Evolutionary conservation across 92 coral and sea anemone species (phyloP), one percentile per base, ranked within the genome.

Genomic region (Umimayanthus kanabou): DNA sequence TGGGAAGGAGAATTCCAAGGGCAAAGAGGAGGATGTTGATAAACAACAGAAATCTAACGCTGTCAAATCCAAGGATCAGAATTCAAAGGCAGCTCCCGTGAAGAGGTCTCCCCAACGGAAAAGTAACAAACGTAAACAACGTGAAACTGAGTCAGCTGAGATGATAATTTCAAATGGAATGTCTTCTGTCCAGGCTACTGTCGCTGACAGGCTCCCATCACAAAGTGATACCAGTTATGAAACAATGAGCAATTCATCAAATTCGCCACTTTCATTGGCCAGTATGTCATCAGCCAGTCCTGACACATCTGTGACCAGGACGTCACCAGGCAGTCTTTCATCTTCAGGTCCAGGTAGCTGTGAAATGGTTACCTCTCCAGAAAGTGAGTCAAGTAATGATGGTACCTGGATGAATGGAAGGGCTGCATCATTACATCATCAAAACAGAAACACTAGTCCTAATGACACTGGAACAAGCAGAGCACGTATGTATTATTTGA

Each of bases 251-350:
- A 83, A 55, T 83, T 22, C 65, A 14, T 83, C 78, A 1, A 47
- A 42, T 9, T 67, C 77, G 6, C 87, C 76, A n/a, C 1, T 2
- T 83, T 26, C 45, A 70, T n/a, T 69, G 25, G n/a, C 39, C 50
- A 83, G 43, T 83, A 29, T 53, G 43, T 70, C 65, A 4, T 81
- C 85, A 42, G 20, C 58, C 87, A 83, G 45, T 83, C 49, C 87
- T 65, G 87, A 70, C 22, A 23, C n/a, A 29, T 15, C 42, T 18
- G 9, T 28, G 33, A 22, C 43, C 23, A 11, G 87, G 14, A 6
- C 22, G 28, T 71, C 67, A 69, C 25, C 66, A 1, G 7, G 42
- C 18, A 45, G 28, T 26, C 13, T 83, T 26, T 69, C 78, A 42
- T 82, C 77, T 13, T 47, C 64, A 20, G 67, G 14, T 45, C 79